phyloP scores from a whole-genome alignment of 2,797 vertebrate species.

The Sternarchorhynchus goeldii region DNA sequence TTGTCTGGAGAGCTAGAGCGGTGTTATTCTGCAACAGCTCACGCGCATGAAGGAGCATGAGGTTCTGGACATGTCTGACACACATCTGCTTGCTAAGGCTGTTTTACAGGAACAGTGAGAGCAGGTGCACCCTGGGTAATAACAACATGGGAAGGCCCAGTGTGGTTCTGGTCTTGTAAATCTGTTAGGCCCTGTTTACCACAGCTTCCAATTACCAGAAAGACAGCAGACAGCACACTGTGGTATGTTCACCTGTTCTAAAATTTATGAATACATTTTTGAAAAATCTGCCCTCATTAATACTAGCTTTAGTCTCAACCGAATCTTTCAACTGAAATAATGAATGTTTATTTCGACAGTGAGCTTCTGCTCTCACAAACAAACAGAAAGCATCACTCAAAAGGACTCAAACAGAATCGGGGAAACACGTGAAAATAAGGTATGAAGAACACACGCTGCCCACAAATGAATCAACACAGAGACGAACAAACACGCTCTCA shows the following conservation, averaged over 20 bases:
- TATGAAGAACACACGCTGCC: constrained; percentile 53
- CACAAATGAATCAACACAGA: background rate
- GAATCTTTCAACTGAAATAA: constrained; percentile 22
- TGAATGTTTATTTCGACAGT: background rate
- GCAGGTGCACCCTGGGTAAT: constrained; percentile 67
- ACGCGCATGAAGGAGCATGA: constrained; percentile 61
- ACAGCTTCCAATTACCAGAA: constrained; percentile 9
- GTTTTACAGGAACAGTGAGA: constrained; percentile 67
- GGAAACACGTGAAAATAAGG: constrained; percentile 63
- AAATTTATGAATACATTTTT: background rate
- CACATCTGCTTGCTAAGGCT: constrained; percentile 67
- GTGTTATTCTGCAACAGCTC: constrained; percentile 71
- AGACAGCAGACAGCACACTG: background rate
- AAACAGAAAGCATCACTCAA: constrained; percentile 52
- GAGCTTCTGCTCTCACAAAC: constrained; percentile 31
- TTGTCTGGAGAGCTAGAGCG: constrained; percentile 58
- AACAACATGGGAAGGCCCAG: constrained; percentile 61
- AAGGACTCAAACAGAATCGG: constrained; percentile 54
- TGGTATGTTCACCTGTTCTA: too few species aligned
- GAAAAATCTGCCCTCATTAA: constrained; percentile 12
- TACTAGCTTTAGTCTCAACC: background rate
- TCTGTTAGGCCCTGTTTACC: constrained; percentile 15
- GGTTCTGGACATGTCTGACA: constrained; percentile 74
- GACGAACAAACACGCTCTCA: constrained; percentile 24
- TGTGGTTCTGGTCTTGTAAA: constrained; percentile 16